Conservation (phyloP, 2,113 vertebrate species). For the Varanus salvator region DNA sequence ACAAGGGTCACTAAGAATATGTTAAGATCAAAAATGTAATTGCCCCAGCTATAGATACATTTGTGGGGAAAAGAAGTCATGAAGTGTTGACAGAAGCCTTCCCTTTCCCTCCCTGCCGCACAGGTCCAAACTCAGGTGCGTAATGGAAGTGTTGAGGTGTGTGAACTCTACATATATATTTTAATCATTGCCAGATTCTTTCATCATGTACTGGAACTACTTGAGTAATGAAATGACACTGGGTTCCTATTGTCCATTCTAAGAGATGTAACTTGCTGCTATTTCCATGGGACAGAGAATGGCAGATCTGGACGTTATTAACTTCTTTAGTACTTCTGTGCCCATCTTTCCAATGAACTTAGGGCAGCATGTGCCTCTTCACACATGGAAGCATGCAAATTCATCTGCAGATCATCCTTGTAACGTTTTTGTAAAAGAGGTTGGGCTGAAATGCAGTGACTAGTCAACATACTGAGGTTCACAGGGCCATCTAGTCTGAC, state of each 20-base stretch:
- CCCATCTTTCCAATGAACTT: neutral
- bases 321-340: neutral
- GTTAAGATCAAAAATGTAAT: neutral
- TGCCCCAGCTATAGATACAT: neutral
- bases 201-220: neutral
- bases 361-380: too few species aligned
- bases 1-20: neutral
- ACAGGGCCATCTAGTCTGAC: too few species aligned
- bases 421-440: neutral
- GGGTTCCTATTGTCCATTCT: neutral
- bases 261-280: neutral
- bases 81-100: neutral
- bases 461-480: neutral
- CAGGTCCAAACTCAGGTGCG: neutral
- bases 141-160: neutral
- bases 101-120: neutral
- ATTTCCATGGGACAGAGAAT: neutral
- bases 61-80: neutral
- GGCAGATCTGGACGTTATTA: neutral
- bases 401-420: neutral
- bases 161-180: neutral
- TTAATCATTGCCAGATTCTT: neutral
- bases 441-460: neutral
- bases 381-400: too few species aligned
- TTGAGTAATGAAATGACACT: neutral